Percentiles rank a stretch among this genome's conserved stretches.
Evolutionary conservation across 2,113 vertebrate genomes (phyloP).

Genomic region (Scophthalmus maximus): DNA sequence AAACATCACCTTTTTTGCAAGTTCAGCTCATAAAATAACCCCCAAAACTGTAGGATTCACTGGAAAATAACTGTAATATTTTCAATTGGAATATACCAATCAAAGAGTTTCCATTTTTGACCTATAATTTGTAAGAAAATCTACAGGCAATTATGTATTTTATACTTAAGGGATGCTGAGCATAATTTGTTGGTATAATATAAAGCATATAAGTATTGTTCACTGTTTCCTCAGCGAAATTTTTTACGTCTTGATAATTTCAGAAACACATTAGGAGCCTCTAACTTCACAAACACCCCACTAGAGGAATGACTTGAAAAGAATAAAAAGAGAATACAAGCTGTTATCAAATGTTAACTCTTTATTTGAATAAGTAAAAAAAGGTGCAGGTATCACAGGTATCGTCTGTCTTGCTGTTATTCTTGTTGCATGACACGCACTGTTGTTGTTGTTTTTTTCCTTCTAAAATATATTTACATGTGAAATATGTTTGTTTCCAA

Average conservation of each 20-base stretch:
- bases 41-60: no score
- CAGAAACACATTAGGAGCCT: neutral
- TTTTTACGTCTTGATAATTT: neutral
- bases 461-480: constrained; percentile 84
- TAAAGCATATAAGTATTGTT: neutral
- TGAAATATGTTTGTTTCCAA: constrained; percentile 75
- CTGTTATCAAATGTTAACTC: constrained; percentile 86
- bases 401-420: constrained; percentile 75
- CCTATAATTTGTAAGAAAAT: no score
- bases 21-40: no score
- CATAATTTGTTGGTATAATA: neutral
- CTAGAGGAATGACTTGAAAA: neutral
- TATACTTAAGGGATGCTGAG: no score
- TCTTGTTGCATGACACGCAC: constrained; percentile 77
- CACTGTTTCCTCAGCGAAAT: neutral
- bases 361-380: constrained; percentile 89
- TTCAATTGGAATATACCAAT: neutral
- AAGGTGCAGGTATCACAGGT: constrained; percentile 86
- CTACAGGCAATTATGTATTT: no score
- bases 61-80: neutral
- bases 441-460: constrained; percentile 54
- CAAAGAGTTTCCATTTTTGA: no score
- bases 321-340: constrained; percentile 49
- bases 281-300: neutral
- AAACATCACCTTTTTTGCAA: no score